phyloP scores from a whole-genome alignment of 2,113 vertebrate genomes.

The Epinephelus fuscoguttatus region DNA sequence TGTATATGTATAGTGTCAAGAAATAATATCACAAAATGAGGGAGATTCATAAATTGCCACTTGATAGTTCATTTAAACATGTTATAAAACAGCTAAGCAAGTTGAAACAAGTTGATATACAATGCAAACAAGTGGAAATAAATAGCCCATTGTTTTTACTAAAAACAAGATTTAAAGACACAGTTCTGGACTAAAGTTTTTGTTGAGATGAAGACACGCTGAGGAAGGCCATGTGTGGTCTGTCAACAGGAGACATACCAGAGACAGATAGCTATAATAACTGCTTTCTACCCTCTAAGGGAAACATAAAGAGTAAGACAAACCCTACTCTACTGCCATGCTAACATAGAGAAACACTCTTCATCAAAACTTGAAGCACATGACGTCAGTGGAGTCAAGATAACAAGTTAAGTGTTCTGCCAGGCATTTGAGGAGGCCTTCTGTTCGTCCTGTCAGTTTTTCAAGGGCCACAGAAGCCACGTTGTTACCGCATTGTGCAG shows the following conservation, averaged over 20 bases:
- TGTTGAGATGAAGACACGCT: neutral
- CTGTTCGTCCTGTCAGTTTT: slow-evolving; percentile 42
- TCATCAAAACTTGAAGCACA: neutral
- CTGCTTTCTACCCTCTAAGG: slow-evolving; percentile 2
- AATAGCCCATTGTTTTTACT: neutral
- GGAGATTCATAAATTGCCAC: neutral
- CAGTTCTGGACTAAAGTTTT: neutral
- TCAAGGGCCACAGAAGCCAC: slow-evolving; percentile 37
- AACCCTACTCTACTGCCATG: neutral
- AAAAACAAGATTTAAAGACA: slow-evolving; percentile 26
- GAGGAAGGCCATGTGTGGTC: slow-evolving; percentile 4
- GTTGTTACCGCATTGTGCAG: slow-evolving; percentile 19
- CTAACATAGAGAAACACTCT: slow-evolving; percentile 19
- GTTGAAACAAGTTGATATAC: slow-evolving; percentile 8
- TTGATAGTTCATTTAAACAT: neutral
- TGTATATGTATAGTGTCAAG: neutral
- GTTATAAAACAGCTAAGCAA: neutral
- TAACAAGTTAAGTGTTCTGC: slow-evolving; percentile 28
- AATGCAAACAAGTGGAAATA: neutral
- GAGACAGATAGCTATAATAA: slow-evolving; percentile 18
- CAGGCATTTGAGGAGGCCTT: slow-evolving; percentile 25
- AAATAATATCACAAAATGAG: neutral
- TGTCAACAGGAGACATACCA: slow-evolving; percentile 7
- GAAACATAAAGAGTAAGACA: slow-evolving; percentile 20
- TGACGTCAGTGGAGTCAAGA: slow-evolving; percentile 36